phyloP scores from a whole-genome alignment of 2,113 vertebrate genomes.

The Mesoclemmys tuberculata region DNA sequence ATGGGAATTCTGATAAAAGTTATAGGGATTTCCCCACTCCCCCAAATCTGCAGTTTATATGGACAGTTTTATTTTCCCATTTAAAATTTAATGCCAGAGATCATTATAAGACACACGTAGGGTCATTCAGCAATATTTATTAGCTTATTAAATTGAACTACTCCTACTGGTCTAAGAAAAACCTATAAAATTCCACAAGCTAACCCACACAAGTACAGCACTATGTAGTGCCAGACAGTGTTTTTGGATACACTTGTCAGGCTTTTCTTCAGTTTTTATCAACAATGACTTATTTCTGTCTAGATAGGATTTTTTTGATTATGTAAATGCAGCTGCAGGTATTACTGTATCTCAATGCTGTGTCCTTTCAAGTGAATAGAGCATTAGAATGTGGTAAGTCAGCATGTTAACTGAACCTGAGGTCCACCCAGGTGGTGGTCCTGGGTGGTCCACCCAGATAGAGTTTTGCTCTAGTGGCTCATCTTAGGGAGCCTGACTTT shows the following conservation, averaged over 20 bases:
- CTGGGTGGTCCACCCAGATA: background rate
- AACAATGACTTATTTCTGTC: background rate
- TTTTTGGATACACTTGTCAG: background rate
- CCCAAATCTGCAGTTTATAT: background rate
- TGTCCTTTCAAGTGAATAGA: conserved; percentile 1
- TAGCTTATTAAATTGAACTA: background rate
- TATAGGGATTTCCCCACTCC: background rate
- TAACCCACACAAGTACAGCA: background rate
- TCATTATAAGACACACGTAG: background rate
- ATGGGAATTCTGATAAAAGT: background rate
- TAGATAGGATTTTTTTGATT: background rate
- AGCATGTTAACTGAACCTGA: background rate
- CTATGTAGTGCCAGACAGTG: background rate
- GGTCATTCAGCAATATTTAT: background rate
- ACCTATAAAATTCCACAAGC: background rate
- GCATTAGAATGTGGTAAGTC: background rate
- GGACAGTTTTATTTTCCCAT: background rate
- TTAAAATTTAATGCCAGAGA: background rate
- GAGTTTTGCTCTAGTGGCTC: background rate
- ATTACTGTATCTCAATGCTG: background rate
- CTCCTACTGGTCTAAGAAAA: background rate
- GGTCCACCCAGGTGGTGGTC: too few relatives aligned
- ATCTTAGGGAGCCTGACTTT: background rate
- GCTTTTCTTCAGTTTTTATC: background rate
- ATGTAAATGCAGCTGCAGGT: background rate